Evolutionary conservation across 2,888 invertebrate species (phyloP).

Genomic region (Deilephila porcellus): DNA sequence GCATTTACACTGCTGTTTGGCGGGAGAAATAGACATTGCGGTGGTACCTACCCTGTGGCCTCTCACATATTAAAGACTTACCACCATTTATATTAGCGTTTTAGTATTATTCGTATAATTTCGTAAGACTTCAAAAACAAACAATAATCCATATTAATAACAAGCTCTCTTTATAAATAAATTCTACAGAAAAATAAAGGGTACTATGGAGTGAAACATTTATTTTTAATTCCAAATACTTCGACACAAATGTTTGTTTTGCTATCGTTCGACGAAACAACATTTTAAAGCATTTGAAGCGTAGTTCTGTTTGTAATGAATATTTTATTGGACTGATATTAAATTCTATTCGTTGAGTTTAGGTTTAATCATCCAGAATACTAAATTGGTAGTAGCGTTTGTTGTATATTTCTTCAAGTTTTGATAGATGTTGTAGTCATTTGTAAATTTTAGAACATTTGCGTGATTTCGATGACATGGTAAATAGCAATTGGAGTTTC

Average conservation of each 20-base stretch:
- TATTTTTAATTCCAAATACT: slow-evolving; percentile 15
- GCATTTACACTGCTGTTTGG: no score
- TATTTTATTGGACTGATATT: slow-evolving; percentile 28
- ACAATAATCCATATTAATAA: slow-evolving; percentile 5
- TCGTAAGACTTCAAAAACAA: neutral
- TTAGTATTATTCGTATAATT: neutral
- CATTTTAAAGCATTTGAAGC: slow-evolving; percentile 22
- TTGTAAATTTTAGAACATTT: slow-evolving; percentile 3
- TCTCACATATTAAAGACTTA: no score
- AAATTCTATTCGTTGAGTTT: slow-evolving; percentile 27
- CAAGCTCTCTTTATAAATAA: neutral
- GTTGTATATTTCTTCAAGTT: slow-evolving; percentile 20
- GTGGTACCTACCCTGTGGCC: no score
- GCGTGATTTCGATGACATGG: slow-evolving; percentile 10
- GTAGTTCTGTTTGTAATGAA: slow-evolving; percentile 14
- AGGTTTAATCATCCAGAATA: slow-evolving; percentile 29
- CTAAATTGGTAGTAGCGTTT: slow-evolving; percentile 25
- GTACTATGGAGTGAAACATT: neutral
- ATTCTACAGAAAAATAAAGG: neutral
- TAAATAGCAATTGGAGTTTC: neutral
- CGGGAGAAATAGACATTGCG: no score
- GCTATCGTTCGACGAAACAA: slow-evolving; percentile 7
- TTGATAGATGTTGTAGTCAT: neutral
- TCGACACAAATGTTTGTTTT: slow-evolving; percentile 24
- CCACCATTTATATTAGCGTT: neutral